Base-by-base conservation (phyloP, 2,888 invertebrate species). In the Agrotis exclamationis region DNA sequence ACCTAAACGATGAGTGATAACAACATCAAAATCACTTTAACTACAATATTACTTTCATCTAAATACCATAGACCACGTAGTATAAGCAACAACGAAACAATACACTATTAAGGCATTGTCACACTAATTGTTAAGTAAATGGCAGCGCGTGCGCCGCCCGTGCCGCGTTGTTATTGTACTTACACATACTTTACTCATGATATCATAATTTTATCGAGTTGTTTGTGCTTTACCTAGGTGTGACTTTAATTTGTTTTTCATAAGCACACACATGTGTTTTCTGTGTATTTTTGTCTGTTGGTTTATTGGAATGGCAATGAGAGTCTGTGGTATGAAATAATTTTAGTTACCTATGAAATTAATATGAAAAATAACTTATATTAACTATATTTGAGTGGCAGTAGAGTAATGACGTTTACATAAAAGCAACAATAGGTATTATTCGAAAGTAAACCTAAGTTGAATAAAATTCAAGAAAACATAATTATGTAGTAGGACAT, bases 131-230 rank as follows among this genome's bases (percentile, higher is more conserved):
- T 78, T 78, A 70, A 79, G 84, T 72, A 85, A 85, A 85, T 73
- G 81, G 9, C 71, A 81, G 80, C 89, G 87, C 89, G 89, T 88
- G 89, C 87, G 77, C 62, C 44, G 64, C 72, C 20, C 59, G 73
- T 81, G 83, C 81, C 69, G 64, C 71, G 57, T 77, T 78, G 79
- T 84, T 70, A 69, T 85, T 87, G 67, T 68, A 84, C 74, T 68
- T 62, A 47, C 57, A 74, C 85, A 88, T 87, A 86, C 72, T 80
- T 84, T 72, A 63, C 70, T 80, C 81, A 86, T 89, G 89, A 89
- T 86, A 88, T 89, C 89, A 89, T 84, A 85, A 82, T 70, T 82
- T 85, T 78, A 86, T 83, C 77, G 75, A 85, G 84, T 54, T 82
- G 63, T 86, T 84, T 83, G 68, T 77, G 33, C 57, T 80, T 86